These are phyloP conservation scores for Eulemur mongoz DNA, from an alignment of 2,797 vertebrate genomes.

Conservation along the genomic window DNA sequence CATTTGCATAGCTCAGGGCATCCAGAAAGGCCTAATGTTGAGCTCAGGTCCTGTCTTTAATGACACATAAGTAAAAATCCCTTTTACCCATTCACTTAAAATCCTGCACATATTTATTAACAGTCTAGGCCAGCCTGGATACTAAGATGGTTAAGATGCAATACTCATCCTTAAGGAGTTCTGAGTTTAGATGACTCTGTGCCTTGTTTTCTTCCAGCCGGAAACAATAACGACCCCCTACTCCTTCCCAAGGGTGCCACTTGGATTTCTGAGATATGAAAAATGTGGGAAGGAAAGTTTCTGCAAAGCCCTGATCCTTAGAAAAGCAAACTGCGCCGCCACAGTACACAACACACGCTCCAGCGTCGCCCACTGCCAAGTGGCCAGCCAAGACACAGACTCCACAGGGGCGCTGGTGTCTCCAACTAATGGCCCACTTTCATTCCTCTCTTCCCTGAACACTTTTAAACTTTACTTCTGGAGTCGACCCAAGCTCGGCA, in stretches of 20 bases:
- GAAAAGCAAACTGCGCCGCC: background rate
- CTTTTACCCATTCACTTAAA: background rate
- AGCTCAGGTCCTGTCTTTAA: background rate
- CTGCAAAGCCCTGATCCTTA: slow-evolving; percentile 3
- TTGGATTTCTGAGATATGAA: background rate
- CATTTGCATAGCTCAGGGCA: background rate
- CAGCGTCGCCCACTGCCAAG: background rate
- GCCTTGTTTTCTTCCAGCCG: background rate
- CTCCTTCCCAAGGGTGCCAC: background rate
- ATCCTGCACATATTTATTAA: background rate
- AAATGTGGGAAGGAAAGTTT: slow-evolving; percentile 51
- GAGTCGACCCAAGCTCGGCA: slow-evolving; percentile 60
- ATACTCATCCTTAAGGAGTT: background rate
- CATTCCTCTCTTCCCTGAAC: slow-evolving; percentile 66
- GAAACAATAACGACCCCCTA: background rate
- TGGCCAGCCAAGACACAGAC: slow-evolving; percentile 49
- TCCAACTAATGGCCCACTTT: slow-evolving; percentile 36
- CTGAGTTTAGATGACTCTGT: background rate
- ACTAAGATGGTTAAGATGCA: background rate
- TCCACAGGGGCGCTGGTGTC: background rate
- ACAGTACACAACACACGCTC: slow-evolving; percentile 17
- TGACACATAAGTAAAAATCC: background rate
- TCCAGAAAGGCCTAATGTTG: background rate
- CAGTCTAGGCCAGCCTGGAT: no score
- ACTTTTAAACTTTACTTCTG: slow-evolving; percentile 68